Evolutionary conservation across 2,113 vertebrate species (phyloP).

Genomic region (Strix uralensis): DNA sequence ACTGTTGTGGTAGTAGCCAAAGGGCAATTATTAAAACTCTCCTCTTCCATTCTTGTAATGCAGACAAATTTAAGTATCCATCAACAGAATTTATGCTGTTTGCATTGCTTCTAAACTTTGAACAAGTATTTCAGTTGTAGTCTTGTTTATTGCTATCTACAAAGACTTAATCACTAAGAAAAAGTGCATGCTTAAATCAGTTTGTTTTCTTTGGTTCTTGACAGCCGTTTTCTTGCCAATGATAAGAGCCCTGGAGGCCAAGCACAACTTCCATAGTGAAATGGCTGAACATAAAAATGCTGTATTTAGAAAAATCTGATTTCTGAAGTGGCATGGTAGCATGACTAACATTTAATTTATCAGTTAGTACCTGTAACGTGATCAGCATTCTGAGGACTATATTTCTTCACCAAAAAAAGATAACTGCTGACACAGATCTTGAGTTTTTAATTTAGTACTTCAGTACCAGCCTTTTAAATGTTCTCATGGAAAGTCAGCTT

Average conservation of each 20-base stretch:
- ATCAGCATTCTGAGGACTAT: neutral
- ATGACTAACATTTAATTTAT: neutral
- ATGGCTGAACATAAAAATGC: neutral
- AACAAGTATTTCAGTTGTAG: neutral
- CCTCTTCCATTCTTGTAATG: neutral
- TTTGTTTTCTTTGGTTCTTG: constrained; percentile 59
- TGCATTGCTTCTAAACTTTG: neutral
- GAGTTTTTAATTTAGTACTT: neutral
- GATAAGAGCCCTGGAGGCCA: constrained; percentile 51
- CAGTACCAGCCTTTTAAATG: neutral
- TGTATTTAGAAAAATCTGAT: neutral
- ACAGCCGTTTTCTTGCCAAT: constrained; percentile 36
- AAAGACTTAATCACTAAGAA: neutral
- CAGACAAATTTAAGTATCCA: neutral
- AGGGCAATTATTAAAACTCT: neutral
- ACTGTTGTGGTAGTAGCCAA: neutral
- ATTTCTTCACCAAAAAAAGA: neutral
- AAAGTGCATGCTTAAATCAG: neutral
- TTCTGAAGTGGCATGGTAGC: neutral
- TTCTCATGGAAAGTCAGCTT: neutral
- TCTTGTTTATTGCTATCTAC: constrained; percentile 23
- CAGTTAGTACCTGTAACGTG: neutral
- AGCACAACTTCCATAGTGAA: constrained; percentile 19
- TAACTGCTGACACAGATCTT: neutral
- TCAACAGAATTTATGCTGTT: neutral